Evolutionary conservation across 1,140 invertebrate genomes (phyloP), one percentile per base, ranked within the genome.

Genomic region (Vollenhovia emeryi): DNA sequence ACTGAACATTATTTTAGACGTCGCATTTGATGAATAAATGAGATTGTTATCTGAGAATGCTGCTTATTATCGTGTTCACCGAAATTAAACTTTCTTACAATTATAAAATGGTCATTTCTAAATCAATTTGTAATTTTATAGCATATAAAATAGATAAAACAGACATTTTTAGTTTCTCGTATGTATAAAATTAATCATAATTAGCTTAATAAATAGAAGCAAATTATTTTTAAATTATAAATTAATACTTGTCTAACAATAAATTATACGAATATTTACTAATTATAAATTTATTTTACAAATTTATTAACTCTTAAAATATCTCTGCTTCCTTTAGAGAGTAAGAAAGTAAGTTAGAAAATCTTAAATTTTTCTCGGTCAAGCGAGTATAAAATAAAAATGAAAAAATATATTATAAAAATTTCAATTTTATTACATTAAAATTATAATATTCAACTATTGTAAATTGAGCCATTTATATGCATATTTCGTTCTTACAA

Each of bases 381-480:
- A 4, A 43, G 18, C 3, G 45, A 13, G 18, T 71, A 18, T 43
- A 76, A 40, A 60, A 60, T n/a, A 57, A 73, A 36, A 36, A n/a
- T 55, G 0, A 21, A n/a, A 43, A 21, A 60, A 48, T 78, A 18
- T 43, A 13, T 50, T 18, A 36, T 36, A 52, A 50, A 62, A 21
- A 30, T 30, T 73, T 15, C 5, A 27, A 4, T 30, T 69, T 69
- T 55, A 73, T 73, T 73, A 8, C 13, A 52, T 27, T 7, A 55
- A 73, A 73, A 57, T 40, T 15, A 2, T 36, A 52, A 55, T 30
- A 69, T n/a, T n/a, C n/a, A n/a, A n/a, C n/a, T n/a, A n/a, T n/a
- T n/a, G n/a, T 13, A 73, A 73, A 15, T 73, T 71, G 45, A 73
- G n/a, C 5, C 3, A 24, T 6, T 36, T 73, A 73, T 73, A 57